Conservation (phyloP, 92 coral and sea anemone species). For the Palythoa grandis region DNA sequence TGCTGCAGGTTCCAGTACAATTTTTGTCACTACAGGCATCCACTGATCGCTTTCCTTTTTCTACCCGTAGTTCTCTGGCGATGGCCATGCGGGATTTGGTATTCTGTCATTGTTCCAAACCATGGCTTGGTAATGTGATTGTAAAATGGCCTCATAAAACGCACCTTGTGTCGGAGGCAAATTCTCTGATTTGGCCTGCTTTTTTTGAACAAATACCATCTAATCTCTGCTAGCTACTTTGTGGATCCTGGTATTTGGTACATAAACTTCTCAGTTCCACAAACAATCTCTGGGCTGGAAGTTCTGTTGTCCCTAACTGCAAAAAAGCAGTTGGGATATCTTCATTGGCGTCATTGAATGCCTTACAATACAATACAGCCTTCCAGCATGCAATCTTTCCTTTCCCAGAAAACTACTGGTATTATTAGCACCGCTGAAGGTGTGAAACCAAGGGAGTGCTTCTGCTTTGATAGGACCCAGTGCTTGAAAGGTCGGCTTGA, state of each 20-base stretch:
- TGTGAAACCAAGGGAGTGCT: constrained; percentile 53
- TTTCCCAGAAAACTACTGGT: constrained; percentile 29
- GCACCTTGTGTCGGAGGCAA: background rate
- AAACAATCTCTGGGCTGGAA: background rate
- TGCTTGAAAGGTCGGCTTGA: constrained; percentile 24
- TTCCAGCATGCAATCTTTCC: constrained; percentile 29
- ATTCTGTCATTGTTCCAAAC: background rate
- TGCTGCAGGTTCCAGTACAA: constrained; percentile 17
- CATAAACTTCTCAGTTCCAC: background rate
- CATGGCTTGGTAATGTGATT: background rate
- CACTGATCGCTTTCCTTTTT: constrained; percentile 3
- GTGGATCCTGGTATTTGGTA: background rate
- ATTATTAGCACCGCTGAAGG: constrained; percentile 42
- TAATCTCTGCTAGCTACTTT: constrained; percentile 6
- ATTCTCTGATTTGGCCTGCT: constrained; percentile 34
- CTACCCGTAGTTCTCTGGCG: constrained; percentile 17
- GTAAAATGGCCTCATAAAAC: background rate
- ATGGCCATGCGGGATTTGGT: background rate
- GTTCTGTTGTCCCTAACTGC: background rate
- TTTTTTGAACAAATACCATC: constrained; percentile 8
- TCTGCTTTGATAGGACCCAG: constrained; percentile 40
- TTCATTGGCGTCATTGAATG: background rate
- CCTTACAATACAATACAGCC: too few relatives aligned
- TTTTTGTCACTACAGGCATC: constrained; percentile 9
- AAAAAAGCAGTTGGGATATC: constrained; percentile 1